Evolutionary conservation across 2,113 vertebrate genomes (phyloP), one percentile per base, ranked within the genome.

Genomic region (Pandion haliaetus): DNA sequence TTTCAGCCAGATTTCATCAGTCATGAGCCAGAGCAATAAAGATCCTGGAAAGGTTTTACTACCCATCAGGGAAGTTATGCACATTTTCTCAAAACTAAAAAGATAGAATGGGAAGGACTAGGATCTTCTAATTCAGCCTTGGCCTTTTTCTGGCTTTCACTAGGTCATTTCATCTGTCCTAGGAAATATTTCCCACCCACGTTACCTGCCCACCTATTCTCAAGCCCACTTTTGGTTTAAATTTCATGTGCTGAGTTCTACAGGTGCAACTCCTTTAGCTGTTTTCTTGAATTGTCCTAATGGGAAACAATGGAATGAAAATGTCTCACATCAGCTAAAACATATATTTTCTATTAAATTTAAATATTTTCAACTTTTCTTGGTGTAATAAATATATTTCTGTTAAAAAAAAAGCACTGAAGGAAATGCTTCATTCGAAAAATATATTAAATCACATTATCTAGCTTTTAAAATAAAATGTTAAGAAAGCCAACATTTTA

Each of bases 1-100:
- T 84, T 95, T 66, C 59, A 92, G 69, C 55, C 76, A 94, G 91
- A 54, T 88, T 86, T 95, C 59, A 92, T 90, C 76, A 65, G 80
- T 84, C 21, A 5, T 55, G 86, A 79, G 40, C 52, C 78, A n/a
- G 9, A 72, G 69, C 70, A 79, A 32, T 91, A 93, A 94, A 79
- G 81, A 89, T 69, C n/a, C 54, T 77, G 28, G 74, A 32, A 90
- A 66, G 45, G 21, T 70, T 95, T 95, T 95, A 92, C 52, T 92
- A 5, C 76, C 38, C 62, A 59, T 74, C 36, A 42, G 79, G 85
- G 93, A 66, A 80, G 63, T 73, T 80, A 70, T 31, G 32, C 38
- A 32, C 47, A 20, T 85, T 88, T 88, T 84, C 58, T 88, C 25
- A 38, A 74, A 49, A 54, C 90, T 88, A 32, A 83, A 89, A 96